Conservation (phyloP, 64 coral and sea anemone genomes). For the Cladopsammia gracilis region DNA sequence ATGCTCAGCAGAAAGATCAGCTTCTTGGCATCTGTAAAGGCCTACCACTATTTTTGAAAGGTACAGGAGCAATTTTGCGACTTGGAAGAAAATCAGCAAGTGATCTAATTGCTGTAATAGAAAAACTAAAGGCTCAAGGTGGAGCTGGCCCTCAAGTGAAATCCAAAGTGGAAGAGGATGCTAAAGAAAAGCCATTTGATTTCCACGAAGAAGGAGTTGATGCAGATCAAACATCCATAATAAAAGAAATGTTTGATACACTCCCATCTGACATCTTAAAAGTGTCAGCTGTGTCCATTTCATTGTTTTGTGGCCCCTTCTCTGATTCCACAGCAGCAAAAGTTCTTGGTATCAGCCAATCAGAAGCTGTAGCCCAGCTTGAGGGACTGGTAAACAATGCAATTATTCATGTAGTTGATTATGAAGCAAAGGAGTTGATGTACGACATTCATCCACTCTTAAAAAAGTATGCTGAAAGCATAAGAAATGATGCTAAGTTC, state of each 20-base stretch:
- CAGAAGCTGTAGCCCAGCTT: constrained; percentile 19
- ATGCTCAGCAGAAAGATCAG: neutral
- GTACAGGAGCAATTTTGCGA: neutral
- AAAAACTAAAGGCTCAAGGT: neutral
- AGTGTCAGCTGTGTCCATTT: neutral
- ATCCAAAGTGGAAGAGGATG: neutral
- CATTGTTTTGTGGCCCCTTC: constrained; percentile 21
- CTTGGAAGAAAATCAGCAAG: neutral
- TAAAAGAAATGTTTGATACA: constrained; percentile 30
- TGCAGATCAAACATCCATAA: neutral
- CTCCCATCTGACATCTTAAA: constrained; percentile 1
- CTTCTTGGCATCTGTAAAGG: neutral
- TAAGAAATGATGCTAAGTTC: neutral
- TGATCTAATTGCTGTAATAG: neutral
- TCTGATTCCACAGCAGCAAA: neutral
- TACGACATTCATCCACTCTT: constrained; percentile 32
- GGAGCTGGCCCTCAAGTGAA: neutral
- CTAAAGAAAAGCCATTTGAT: neutral
- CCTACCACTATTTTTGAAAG: neutral
- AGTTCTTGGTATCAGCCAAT: neutral
- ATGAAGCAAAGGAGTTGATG: neutral
- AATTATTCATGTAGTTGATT: neutral
- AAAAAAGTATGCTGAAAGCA: constrained; percentile 3
- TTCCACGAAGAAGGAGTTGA: constrained; percentile 30
- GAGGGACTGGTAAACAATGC: constrained; percentile 4